Base-by-base conservation (phyloP, 2,888 invertebrate species). In the Ctenicera cuprea region DNA sequence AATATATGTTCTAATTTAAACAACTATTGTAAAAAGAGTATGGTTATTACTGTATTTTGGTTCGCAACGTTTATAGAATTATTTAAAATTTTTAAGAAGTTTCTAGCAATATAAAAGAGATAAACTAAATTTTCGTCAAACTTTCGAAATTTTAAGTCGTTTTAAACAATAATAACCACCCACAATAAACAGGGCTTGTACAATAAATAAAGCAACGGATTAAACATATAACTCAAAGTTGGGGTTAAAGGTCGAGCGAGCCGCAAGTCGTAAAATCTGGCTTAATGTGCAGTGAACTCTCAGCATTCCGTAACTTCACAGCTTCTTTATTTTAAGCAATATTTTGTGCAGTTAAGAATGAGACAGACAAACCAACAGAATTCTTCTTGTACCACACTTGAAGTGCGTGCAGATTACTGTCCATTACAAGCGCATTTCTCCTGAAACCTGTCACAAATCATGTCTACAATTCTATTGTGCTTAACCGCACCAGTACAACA, bases 171-270 rank as follows among this genome's bases (percentile, higher is more conserved):
- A 66, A 73, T 57, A 73, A 54, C 68, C 67, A 68, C 73, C 74
- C 54, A 74, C 74, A 65, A 66, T 16, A 74, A 66, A 57, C 48
- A 54, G 59, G 52, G 65, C 52, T 61, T 48, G 70, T 66, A 54
- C 43, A 71, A 71, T 71, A 76, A 76, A 76, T 76, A 76, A 73
- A 68, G 64, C 41, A 73, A 68, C 61, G 73, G 73, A 66, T 71
- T 70, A 70, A 73, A 70, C 71, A 59, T 74, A 76, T 74, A 76
- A 76, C 61, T 76, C 76, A 74, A 76, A 69, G 68, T 62, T 61
- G 68, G 50, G 74, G 74, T 76, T 64, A 70, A 62, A 72, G 76
- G 76, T 76, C 74, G 65, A 68, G 66, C 66, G 59, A 67, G 72
- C 76, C 76, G 73, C 76, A 63, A 74, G 67, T 74, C 71, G 76